Evolutionary conservation across 2,113 vertebrate species (phyloP).

Genomic region (Caranx melampygus): DNA sequence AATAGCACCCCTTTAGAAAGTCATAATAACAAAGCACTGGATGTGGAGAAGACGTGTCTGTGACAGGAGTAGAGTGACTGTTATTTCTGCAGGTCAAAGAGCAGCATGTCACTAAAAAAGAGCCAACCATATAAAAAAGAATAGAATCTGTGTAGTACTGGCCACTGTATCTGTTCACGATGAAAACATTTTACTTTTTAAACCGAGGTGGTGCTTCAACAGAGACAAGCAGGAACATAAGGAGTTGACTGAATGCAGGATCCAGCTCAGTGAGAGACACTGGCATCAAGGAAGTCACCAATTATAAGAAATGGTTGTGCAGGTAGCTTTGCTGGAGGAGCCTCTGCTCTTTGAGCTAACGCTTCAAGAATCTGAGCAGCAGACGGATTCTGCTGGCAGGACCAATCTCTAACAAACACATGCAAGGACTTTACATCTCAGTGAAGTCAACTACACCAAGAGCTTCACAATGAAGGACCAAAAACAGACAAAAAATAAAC

Average conservation of each 20-base stretch:
- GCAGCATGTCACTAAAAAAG: neutral
- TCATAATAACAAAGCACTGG: slow-evolving; percentile 31
- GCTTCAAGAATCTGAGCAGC: neutral
- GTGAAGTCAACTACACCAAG: neutral
- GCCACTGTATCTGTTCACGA: neutral
- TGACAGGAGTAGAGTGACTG: slow-evolving; percentile 40
- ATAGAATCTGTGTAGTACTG: neutral
- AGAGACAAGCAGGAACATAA: neutral
- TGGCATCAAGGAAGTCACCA: neutral
- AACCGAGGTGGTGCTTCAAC: neutral
- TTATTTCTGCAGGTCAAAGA: slow-evolving; percentile 53
- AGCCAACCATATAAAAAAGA: slow-evolving; percentile 2
- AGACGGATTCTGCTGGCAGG: neutral
- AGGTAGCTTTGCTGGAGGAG: slow-evolving; percentile 2
- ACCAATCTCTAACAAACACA: neutral
- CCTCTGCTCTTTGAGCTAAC: neutral
- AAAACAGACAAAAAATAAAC: neutral
- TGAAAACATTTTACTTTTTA: neutral
- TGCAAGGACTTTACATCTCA: neutral
- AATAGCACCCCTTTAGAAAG: slow-evolving; percentile 5
- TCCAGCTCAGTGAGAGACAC: neutral
- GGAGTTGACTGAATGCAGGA: slow-evolving; percentile 7
- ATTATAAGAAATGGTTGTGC: slow-evolving; percentile 1
- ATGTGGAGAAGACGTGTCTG: slow-evolving; percentile 8
- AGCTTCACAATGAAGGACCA: neutral